Percentiles rank a stretch among this genome's conserved stretches.
phyloP scores from a whole-genome alignment of 2,888 invertebrate genomes.

The Cosmopolites sordidus region DNA sequence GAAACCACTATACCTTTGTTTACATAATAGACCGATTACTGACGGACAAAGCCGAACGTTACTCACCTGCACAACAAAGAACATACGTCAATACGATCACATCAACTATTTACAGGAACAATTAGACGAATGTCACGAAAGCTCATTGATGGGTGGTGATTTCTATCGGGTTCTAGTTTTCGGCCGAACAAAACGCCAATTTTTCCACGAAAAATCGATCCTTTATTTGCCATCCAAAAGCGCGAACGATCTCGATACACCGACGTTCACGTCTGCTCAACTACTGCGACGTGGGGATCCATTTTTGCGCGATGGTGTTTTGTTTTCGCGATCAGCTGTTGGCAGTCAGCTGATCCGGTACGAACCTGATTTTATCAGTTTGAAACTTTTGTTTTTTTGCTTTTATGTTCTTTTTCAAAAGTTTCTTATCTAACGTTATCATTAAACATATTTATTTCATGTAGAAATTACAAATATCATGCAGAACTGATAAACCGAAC shows the following conservation, averaged over 20 bases:
- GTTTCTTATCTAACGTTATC: too few relatives aligned
- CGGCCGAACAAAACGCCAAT: background rate
- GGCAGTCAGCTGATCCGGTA: slow-evolving; percentile 1
- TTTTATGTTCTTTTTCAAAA: too few relatives aligned
- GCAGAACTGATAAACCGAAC: too few relatives aligned
- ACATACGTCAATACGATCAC: slow-evolving; percentile 21
- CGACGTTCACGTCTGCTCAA: slow-evolving; percentile 22
- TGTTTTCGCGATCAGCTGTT: slow-evolving; percentile 42
- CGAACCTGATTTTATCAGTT: slow-evolving; percentile 3
- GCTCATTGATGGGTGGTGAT: too few relatives aligned
- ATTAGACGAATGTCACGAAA: too few relatives aligned
- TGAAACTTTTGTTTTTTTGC: background rate
- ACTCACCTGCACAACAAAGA: slow-evolving; percentile 39
- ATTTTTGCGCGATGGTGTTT: slow-evolving; percentile 30
- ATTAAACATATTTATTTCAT: too few relatives aligned
- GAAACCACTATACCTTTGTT: slow-evolving; percentile 31
- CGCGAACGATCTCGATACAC: slow-evolving; percentile 11
- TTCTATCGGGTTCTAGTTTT: too few relatives aligned
- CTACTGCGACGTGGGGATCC: slow-evolving; percentile 12
- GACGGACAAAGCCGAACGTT: slow-evolving; percentile 29
- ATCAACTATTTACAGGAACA: slow-evolving; percentile 12
- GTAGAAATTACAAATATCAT: too few relatives aligned
- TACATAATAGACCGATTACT: slow-evolving; percentile 42
- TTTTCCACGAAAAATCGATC: background rate
- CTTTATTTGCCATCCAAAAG: slow-evolving; percentile 14